Evolutionary conservation across 2,113 vertebrate species (phyloP), one percentile per base, ranked within the genome.

Genomic region (Calypte anna): DNA sequence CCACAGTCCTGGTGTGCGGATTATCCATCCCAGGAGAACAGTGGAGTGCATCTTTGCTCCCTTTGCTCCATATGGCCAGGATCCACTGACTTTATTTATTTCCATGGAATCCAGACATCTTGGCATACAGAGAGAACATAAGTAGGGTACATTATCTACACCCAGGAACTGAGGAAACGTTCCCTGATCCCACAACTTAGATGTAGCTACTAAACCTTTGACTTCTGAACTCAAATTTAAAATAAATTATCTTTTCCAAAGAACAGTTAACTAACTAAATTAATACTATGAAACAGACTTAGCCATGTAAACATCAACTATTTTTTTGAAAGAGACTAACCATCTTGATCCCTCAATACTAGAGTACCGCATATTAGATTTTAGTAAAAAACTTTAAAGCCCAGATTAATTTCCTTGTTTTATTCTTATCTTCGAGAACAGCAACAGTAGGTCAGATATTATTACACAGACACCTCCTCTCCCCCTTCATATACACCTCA

Each of bases 231-330:
- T 94, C 44, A 79, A 94, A 94, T 73, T 72, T 69, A 61, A 94
- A 96, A 97, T 95, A 97, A 48, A 82, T 77, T 95, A 53, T 69
- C 36, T 76, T 92, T 80, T 94, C 86, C 66, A 96, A 69, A 93
- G 70, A 95, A 94, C 36, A 97, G 93, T 91, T 91, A 96, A 94
- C 79, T 95, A 97, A 95, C 24, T 96, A 88, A 76, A 50, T 46
- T 76, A 92, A 91, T 53, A 48, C 67, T 70, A 96, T 16, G 6
- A 89, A 95, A 96, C 46, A 96, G 55, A 90, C 54, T 84, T 94
- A 44, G 85, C 12, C 63, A 91, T 74, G 93, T 97, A 98, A 97
- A 98, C 96, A 97, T 88, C 3, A 90, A 87, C 3, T 78, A 58
- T 27, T 87, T 55, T 64, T 11, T 27, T 51, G 72, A 96, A 78